phyloP scores from a whole-genome alignment of 2,113 vertebrate species.

The Ramphastos sulfuratus region DNA sequence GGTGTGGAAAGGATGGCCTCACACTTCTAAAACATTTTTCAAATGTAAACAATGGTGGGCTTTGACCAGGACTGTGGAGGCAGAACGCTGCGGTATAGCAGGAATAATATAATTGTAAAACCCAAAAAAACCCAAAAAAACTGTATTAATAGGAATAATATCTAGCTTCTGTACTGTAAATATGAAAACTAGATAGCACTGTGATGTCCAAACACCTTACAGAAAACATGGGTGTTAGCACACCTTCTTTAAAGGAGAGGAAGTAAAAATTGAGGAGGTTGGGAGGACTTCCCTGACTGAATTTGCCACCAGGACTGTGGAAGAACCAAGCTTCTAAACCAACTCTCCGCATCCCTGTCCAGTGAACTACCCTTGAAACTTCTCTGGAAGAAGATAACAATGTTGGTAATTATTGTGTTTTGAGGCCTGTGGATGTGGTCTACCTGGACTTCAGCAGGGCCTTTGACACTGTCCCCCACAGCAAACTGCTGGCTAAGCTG shows the following conservation, averaged over 20 bases:
- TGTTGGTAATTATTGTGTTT: not conserved
- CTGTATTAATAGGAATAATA: not conserved
- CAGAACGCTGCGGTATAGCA: not conserved
- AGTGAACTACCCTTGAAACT: not conserved
- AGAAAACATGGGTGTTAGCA: not conserved
- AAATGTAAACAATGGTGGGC: not conserved
- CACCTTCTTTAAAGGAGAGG: not conserved
- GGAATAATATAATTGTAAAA: not conserved
- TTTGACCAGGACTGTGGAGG: not conserved
- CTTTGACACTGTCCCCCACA: no score
- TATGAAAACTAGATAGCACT: rapidly evolving
- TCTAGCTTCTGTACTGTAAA: not conserved
- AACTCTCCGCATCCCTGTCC: rapidly evolving
- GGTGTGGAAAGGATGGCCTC: conserved; percentile 3
- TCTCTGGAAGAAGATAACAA: not conserved
- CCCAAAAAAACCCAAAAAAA: not conserved
- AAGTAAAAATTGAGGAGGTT: not conserved
- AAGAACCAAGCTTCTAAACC: not conserved
- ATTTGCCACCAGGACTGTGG: not conserved
- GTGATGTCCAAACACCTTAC: not conserved
- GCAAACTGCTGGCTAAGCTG: no score
- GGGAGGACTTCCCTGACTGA: not conserved
- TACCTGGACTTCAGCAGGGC: no score
- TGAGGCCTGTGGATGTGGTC: no score
- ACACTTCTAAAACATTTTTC: conserved; percentile 16